Conservation (phyloP, 37 sponge, comb jelly and placozoan species). For the Chondrilla cf. caribensis region DNA sequence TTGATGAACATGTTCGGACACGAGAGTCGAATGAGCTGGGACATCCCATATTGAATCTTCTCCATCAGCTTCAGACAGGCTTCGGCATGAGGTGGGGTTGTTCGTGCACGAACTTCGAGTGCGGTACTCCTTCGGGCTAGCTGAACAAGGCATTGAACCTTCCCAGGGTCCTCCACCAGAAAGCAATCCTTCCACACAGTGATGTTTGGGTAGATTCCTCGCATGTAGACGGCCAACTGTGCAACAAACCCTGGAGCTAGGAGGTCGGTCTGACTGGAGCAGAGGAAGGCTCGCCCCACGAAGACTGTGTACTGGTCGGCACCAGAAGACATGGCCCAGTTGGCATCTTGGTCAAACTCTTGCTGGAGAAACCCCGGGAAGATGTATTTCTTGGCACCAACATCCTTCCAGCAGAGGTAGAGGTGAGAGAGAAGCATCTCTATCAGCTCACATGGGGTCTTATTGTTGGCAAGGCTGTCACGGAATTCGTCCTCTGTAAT, state of each 20-base stretch:
- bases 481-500: conserved; percentile 37
- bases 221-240: conserved; percentile 55
- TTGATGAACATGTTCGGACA: conserved; percentile 65
- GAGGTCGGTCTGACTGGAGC: conserved; percentile 45
- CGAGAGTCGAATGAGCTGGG: conserved; percentile 29
- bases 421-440: conserved; percentile 51
- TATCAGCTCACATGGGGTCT: background rate
- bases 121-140: conserved; percentile 12
- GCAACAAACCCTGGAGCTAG: conserved; percentile 74
- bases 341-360: background rate
- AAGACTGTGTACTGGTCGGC: conserved; percentile 18
- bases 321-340: conserved; percentile 35
- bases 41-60: conserved; percentile 36
- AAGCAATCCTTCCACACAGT: conserved; percentile 46
- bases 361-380: conserved; percentile 51
- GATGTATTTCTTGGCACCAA: conserved; percentile 8
- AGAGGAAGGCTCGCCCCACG: conserved; percentile 40
- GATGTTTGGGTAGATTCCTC: background rate
- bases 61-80: conserved; percentile 52
- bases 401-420: conserved; percentile 56
- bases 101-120: conserved; percentile 41
- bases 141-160: conserved; percentile 35
- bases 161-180: conserved; percentile 20
- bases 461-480: background rate
- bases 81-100: background rate